Conservation (phyloP, 2,888 invertebrate species). For the Watsonalla binaria region DNA sequence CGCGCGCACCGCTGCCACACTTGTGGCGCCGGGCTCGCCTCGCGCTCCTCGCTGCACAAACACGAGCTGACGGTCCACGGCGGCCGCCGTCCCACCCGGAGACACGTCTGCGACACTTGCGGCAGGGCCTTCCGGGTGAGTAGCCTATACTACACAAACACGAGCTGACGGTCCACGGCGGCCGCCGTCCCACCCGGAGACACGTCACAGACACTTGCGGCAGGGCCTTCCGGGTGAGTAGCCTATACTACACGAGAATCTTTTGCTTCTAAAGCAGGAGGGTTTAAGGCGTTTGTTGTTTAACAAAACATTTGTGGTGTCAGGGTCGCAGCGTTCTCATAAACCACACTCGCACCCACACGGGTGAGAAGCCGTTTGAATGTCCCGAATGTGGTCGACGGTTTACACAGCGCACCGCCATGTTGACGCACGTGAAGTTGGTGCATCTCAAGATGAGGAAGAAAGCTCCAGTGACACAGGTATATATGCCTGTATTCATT, state of each 20-base stretch:
- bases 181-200: too few relatives aligned
- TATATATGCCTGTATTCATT: too few relatives aligned
- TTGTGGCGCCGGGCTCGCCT: slow-evolving; percentile 66
- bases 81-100: slow-evolving; percentile 33
- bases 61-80: slow-evolving; percentile 49
- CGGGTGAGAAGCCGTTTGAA: neutral
- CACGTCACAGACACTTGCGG: too few relatives aligned
- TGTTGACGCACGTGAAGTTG: slow-evolving; percentile 12
- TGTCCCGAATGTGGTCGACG: slow-evolving; percentile 10
- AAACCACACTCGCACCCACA: slow-evolving; percentile 30
- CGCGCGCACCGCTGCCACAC: slow-evolving; percentile 47
- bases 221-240: slow-evolving; percentile 24
- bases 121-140: slow-evolving; percentile 59
- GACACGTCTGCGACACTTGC: slow-evolving; percentile 60
- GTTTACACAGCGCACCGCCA: slow-evolving; percentile 10
- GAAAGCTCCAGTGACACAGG: neutral
- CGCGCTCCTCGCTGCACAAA: slow-evolving; percentile 44
- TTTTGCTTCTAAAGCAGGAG: too few relatives aligned
- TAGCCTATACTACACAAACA: neutral
- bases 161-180: too few relatives aligned
- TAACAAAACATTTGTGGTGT: too few relatives aligned
- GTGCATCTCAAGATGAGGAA: slow-evolving; percentile 4
- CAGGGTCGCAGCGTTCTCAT: slow-evolving; percentile 15
- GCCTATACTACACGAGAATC: too few relatives aligned
- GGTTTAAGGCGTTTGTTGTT: too few relatives aligned